phyloP scores from a whole-genome alignment of 2,113 vertebrate genomes.

The Myxocyprinus asiaticus region DNA sequence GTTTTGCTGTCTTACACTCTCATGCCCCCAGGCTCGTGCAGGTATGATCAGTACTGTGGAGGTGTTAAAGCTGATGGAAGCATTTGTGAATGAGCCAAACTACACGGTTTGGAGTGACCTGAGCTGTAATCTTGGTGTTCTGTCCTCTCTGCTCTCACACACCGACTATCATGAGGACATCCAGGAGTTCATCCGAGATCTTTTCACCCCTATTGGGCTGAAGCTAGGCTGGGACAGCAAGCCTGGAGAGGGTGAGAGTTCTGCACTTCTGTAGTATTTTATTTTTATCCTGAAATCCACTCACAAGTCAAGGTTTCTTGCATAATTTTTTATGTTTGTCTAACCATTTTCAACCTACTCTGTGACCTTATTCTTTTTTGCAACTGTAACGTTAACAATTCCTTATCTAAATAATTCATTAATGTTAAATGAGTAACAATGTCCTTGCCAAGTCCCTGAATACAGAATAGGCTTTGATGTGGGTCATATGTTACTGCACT shows the following conservation, averaged over 20 bases:
- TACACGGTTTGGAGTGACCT: slow-evolving; percentile 99
- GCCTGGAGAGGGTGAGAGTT: slow-evolving; percentile 88
- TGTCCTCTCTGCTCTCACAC: slow-evolving; percentile 93
- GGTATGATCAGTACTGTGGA: slow-evolving; percentile 98
- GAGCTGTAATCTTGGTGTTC: slow-evolving; percentile 95
- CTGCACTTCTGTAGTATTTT: too few species aligned
- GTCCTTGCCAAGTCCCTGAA: too few species aligned
- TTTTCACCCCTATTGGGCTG: slow-evolving; percentile 93
- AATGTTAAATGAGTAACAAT: too few species aligned
- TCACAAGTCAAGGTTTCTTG: too few species aligned
- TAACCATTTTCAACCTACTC: too few species aligned
- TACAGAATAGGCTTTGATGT: too few species aligned
- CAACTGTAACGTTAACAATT: too few species aligned
- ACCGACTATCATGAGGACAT: slow-evolving; percentile 96
- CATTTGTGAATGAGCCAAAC: slow-evolving; percentile 98
- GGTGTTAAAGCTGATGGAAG: slow-evolving; percentile 97
- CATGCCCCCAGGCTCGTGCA: slow-evolving; percentile 84
- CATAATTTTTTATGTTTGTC: too few species aligned
- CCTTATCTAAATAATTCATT: too few species aligned
- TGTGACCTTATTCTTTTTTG: too few species aligned
- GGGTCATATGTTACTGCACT: not conserved
- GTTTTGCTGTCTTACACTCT: not conserved
- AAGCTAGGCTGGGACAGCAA: slow-evolving; percentile 95
- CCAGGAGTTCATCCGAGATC: slow-evolving; percentile 92
- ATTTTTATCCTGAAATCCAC: too few species aligned